Conservation (phyloP, 2,797 vertebrate species). For the Euphonia xanthogaster region DNA sequence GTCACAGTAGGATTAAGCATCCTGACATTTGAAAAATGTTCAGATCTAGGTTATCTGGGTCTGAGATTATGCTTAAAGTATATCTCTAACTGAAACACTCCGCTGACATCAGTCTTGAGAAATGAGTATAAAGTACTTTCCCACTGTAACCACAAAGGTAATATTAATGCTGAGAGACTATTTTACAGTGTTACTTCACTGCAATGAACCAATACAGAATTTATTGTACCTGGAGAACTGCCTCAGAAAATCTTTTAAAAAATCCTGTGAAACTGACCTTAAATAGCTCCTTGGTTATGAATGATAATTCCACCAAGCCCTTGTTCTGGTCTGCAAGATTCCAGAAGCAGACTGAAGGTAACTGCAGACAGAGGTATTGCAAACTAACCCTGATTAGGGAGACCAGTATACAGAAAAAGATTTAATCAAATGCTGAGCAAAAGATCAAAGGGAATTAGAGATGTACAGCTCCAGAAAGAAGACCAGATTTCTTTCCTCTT, state of each 20-base stretch:
- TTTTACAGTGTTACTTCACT: not conserved
- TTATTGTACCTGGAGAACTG: not conserved
- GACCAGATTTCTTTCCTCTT: conserved; percentile 2
- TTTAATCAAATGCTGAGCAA: conserved; percentile 31
- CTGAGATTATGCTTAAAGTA: not conserved
- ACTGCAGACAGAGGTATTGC: not conserved
- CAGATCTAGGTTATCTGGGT: not conserved
- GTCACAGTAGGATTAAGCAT: conserved; percentile 11
- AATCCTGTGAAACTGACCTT: not conserved
- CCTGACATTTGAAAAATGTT: not conserved
- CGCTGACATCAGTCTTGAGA: not conserved
- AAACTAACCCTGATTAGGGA: conserved; percentile 4
- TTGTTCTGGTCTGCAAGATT: conserved; percentile 18
- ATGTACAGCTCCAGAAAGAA: not conserved
- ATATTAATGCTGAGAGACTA: not conserved
- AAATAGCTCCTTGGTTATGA: not conserved
- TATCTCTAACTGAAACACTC: not conserved
- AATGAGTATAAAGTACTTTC: not conserved
- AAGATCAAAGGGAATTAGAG: conserved; percentile 48
- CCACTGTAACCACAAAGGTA: not conserved
- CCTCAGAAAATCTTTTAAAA: not conserved
- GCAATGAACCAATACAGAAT: not conserved
- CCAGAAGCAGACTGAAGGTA: not conserved
- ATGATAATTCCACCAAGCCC: not conserved
- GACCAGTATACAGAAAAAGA: not conserved